phyloP scores from a whole-genome alignment of 2,888 invertebrate species.

The Chalcis sispes region DNA sequence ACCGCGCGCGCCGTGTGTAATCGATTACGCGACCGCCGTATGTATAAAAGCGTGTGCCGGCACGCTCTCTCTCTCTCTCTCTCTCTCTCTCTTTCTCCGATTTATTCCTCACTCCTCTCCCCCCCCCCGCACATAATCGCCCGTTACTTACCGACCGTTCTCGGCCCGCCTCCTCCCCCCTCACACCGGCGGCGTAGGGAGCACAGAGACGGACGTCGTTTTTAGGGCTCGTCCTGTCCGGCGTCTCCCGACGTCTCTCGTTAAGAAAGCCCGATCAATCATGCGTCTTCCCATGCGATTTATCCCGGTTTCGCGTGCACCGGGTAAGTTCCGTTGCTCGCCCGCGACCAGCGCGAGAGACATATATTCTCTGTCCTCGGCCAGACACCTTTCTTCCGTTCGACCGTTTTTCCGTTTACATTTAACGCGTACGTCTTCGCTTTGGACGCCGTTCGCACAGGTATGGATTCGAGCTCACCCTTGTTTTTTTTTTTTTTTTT shows the following conservation, averaged over 20 bases:
- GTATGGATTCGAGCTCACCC: too few species aligned
- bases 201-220: conserved; percentile 51
- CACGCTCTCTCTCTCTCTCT: conserved; percentile 17
- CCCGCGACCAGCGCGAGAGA: conserved; percentile 37
- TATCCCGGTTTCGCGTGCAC: conserved; percentile 46
- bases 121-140: neutral
- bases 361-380: too few species aligned
- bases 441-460: too few species aligned
- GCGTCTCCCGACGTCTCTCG: conserved; percentile 51
- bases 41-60: conserved; percentile 34
- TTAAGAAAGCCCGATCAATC: conserved; percentile 66
- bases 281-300: conserved; percentile 67
- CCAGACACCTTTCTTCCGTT: too few species aligned
- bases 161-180: neutral
- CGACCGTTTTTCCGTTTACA: too few species aligned
- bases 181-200: neutral
- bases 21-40: conserved; percentile 1
- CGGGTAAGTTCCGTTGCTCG: too few species aligned
- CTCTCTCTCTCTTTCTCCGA: neutral
- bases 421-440: too few species aligned
- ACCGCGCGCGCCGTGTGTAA: conserved; percentile 13
- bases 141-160: too few species aligned
- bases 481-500: too few species aligned
- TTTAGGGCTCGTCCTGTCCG: conserved; percentile 57
- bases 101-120: neutral